A percentile compares a stretch with the other conserved stretches of the same genome.
phyloP scores from a whole-genome alignment of 2,797 vertebrate species.

The Gymnopithys bicolor region DNA sequence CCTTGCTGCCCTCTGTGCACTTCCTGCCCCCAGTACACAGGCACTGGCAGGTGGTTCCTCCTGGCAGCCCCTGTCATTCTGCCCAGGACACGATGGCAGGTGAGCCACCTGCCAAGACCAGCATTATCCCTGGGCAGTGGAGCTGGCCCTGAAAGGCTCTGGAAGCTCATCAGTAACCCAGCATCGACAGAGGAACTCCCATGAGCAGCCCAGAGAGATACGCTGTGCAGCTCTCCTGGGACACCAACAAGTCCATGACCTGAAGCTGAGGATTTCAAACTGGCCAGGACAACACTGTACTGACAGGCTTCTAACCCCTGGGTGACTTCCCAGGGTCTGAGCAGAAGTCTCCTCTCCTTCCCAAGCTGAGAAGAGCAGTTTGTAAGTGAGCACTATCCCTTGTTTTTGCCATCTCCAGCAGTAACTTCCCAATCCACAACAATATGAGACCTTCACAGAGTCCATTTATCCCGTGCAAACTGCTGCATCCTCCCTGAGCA shows the following conservation, averaged over 20 bases:
- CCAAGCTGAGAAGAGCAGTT: background rate
- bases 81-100: fast-evolving
- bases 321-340: background rate
- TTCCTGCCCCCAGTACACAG: background rate
- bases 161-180: background rate
- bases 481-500: fast-evolving
- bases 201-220: background rate
- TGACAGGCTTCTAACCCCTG: background rate
- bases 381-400: background rate
- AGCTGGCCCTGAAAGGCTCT: background rate
- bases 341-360: background rate
- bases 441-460: background rate
- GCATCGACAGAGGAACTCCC: fast-evolving
- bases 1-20: background rate
- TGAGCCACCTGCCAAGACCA: background rate
- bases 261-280: background rate
- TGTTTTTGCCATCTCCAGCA: background rate
- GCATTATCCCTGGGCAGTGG: fast-evolving
- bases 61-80: background rate
- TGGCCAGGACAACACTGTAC: background rate
- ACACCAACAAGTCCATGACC: background rate
- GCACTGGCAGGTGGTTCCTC: fast-evolving
- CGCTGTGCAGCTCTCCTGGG: background rate
- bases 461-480: background rate
- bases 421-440: background rate